These are phyloP conservation scores for Paracentrotus lividus DNA, from an alignment of 53 echinoderm and acorn worm species.

Conservation along the genomic window DNA sequence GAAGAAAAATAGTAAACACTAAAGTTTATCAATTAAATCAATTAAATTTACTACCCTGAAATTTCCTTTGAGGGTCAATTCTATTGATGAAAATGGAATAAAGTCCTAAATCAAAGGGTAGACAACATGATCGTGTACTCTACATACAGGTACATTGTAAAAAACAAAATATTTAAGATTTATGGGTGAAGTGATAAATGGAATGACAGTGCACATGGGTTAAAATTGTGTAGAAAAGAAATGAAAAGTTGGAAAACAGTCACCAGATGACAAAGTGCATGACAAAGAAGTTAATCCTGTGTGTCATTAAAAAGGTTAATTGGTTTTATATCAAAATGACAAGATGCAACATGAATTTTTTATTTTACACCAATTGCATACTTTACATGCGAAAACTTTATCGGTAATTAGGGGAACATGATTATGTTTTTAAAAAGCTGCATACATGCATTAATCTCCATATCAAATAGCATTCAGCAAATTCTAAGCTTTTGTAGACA, in stretches of 20 bases:
- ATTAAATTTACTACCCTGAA: no score
- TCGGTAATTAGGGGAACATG: neutral
- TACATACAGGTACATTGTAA: neutral
- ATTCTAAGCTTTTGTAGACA: neutral
- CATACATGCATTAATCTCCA: neutral
- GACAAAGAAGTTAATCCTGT: neutral
- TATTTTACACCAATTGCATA: neutral
- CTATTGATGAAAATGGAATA: no score
- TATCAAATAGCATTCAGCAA: neutral
- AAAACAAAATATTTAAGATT: neutral
- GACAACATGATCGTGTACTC: no score
- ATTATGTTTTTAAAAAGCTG: neutral
- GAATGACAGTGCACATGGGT: conserved; percentile 1
- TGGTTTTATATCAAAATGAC: neutral
- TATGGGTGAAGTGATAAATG: neutral
- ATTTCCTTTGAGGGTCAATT: no score
- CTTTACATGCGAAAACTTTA: neutral
- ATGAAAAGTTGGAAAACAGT: neutral
- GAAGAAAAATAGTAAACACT: no score
- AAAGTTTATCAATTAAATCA: no score
- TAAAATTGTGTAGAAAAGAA: neutral
- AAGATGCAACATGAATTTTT: neutral
- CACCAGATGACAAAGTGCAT: neutral
- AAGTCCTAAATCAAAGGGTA: no score
- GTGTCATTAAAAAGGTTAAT: neutral